Percentiles rank a stretch among this genome's conserved stretches.
These are phyloP conservation scores for Drosophila rhopaloa DNA, from an alignment of 1,140 invertebrate genomes.

Conservation along the genomic window DNA sequence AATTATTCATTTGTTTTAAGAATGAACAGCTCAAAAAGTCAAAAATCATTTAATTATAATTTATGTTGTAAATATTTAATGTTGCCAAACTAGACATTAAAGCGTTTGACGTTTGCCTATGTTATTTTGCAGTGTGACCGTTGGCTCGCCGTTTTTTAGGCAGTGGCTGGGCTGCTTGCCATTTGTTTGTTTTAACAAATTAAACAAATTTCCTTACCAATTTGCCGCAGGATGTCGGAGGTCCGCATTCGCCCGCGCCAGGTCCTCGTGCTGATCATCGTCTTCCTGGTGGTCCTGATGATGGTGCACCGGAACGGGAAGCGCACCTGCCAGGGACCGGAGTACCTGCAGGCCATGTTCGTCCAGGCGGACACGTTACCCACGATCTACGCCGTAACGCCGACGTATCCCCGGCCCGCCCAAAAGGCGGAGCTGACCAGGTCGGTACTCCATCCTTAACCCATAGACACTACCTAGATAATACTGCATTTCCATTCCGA, in stretches of 20 bases:
- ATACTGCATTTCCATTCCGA: not conserved
- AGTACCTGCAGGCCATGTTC: slow-evolving; percentile 82
- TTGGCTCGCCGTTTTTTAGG: not conserved
- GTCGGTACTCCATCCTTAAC: slow-evolving; percentile 80
- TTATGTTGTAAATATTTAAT: not conserved
- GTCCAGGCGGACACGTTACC: slow-evolving; percentile 85
- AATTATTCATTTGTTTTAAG: too few species aligned
- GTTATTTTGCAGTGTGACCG: not conserved
- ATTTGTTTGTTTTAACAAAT: slow-evolving; percentile 9
- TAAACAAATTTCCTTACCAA: not conserved
- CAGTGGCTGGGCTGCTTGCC: not conserved
- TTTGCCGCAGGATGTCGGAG: slow-evolving; percentile 63
- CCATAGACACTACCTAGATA: slow-evolving; percentile 8
- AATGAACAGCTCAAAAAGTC: too few species aligned
- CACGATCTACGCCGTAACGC: slow-evolving; percentile 95
- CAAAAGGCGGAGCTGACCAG: slow-evolving; percentile 98
- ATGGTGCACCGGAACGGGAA: slow-evolving; percentile 77
- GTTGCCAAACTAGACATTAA: not conserved
- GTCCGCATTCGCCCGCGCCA: slow-evolving; percentile 78
- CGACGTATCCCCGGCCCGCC: slow-evolving; percentile 94
- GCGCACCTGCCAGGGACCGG: slow-evolving; percentile 69
- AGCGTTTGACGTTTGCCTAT: not conserved
- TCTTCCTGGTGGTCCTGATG: slow-evolving; percentile 71
- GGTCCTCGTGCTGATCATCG: slow-evolving; percentile 75
- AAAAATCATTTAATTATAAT: too few species aligned